Evolutionary conservation across 2,113 vertebrate genomes (phyloP).

Genomic region (Pomatostomus ruficeps): DNA sequence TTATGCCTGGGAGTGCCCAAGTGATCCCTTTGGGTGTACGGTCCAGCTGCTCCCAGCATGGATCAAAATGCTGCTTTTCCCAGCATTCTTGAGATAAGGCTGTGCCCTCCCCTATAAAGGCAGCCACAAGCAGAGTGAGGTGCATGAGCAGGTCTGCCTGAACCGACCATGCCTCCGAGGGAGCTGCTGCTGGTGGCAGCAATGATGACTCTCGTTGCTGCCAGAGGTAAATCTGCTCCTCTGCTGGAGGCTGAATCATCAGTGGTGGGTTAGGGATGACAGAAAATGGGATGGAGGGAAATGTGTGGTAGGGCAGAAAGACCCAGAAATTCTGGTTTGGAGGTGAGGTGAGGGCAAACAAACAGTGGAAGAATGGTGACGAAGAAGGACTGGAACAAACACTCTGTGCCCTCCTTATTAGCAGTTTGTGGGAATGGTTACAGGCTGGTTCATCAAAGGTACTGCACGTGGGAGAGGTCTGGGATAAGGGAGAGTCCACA

Average conservation of each 20-base stretch:
- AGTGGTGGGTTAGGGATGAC: accelerated
- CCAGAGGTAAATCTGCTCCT: neutral
- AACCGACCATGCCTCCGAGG: neutral
- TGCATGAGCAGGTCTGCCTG: accelerated
- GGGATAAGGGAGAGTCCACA: neutral
- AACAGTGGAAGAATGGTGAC: accelerated
- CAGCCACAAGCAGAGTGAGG: accelerated
- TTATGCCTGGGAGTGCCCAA: neutral
- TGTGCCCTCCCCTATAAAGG: neutral
- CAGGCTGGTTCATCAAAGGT: neutral
- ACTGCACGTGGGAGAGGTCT: neutral
- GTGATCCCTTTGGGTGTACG: neutral
- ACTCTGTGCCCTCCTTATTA: accelerated
- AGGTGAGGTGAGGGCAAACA: neutral
- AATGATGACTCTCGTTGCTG: neutral
- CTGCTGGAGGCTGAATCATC: accelerated
- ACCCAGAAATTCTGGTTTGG: neutral
- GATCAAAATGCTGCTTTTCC: constrained; percentile 24
- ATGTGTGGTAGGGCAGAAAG: neutral
- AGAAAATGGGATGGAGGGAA: neutral
- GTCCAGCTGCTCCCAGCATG: neutral
- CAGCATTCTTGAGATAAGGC: neutral
- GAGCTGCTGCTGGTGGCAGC: neutral
- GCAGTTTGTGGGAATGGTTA: neutral
- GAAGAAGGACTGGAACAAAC: neutral